Base-by-base conservation (phyloP, 1,140 invertebrate species). In the Drosophila azteca region DNA sequence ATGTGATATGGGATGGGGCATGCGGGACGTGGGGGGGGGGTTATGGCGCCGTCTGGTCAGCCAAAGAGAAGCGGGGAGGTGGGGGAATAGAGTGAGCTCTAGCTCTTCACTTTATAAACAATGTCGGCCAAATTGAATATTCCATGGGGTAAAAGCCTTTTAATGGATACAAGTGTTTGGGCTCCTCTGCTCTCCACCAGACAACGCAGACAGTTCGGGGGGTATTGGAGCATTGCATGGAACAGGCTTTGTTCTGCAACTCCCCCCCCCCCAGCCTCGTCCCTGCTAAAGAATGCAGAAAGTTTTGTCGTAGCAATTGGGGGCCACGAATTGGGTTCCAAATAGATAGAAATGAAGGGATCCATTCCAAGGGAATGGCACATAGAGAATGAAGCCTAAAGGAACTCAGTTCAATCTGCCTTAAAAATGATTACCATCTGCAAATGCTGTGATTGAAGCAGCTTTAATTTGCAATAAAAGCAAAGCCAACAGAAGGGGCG, bases 11-110 rank as follows among this genome's bases (percentile, higher is more conserved):
- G 53, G 35, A 48, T 7, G 26, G 46, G 17, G 8, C 44, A 8
- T 15, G 17, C 17, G 41, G 51, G 41, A 31, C 57, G 43, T 63
- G 62, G 8, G 35, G 31, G 35, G 31, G 24, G 7, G 20, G 46
- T 65, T 66, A 60, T 55, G 61, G 71, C 70, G 70, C 70, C 71
- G 71, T 66, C 53, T 71, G 68, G 68, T 71, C 68, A 71, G 66
- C 29, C 9, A n/a, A 3, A 9, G 46, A 6, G 3, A 15, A 4
- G 6, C 3, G 17, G 13, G 6, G 44, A 2, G 29, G 0, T n/a
- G 15, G n/a, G 11, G n/a, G 13, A 8, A 5, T 11, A 22, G 13
- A 49, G 64, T 7, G 44, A 44, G 65, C 58, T 57, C 49, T 1
- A 20, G 67, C 65, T 69, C 67, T 69, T 58, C 45, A 58, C 67